Conservation (phyloP, 2,888 invertebrate species). For the Hermodice carunculata region DNA sequence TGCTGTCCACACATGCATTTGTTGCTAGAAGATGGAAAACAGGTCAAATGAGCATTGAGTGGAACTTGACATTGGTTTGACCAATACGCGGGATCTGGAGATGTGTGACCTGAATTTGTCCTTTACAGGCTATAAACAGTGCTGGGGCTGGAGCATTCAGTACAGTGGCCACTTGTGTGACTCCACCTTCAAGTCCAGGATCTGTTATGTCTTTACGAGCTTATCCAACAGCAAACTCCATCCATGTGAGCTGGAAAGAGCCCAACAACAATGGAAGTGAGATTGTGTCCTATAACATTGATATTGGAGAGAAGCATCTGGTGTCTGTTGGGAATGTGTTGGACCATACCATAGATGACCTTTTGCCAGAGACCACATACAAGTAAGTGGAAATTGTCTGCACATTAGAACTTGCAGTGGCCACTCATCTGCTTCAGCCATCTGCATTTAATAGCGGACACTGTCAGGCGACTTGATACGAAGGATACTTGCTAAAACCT, state of each 20-base stretch:
- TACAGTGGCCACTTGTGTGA: constrained; percentile 76
- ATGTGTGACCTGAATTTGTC: background rate
- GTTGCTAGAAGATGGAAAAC: too few relatives aligned
- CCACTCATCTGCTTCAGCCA: too few relatives aligned
- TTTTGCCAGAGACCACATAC: constrained; percentile 85
- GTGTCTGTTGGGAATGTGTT: constrained; percentile 52
- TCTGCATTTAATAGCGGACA: too few relatives aligned
- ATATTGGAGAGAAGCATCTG: constrained; percentile 72
- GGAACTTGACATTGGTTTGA: background rate
- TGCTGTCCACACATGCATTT: too few relatives aligned
- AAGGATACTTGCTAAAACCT: too few relatives aligned
- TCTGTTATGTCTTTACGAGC: constrained; percentile 72
- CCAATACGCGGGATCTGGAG: too few relatives aligned
- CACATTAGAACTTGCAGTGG: too few relatives aligned
- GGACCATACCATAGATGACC: constrained; percentile 76
- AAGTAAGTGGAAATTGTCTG: constrained; percentile 71
- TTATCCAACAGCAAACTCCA: constrained; percentile 76
- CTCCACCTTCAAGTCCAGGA: constrained; percentile 85
- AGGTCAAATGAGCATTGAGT: too few relatives aligned
- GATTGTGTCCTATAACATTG: constrained; percentile 83
- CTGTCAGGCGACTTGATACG: too few relatives aligned
- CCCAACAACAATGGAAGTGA: constrained; percentile 83
- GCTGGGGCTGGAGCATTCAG: constrained; percentile 87
- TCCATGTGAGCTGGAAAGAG: constrained; percentile 79
- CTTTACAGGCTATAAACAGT: constrained; percentile 80